These are phyloP conservation scores for Hylaea fasciaria DNA, from an alignment of 2,888 invertebrate species.

Conservation along the genomic window DNA sequence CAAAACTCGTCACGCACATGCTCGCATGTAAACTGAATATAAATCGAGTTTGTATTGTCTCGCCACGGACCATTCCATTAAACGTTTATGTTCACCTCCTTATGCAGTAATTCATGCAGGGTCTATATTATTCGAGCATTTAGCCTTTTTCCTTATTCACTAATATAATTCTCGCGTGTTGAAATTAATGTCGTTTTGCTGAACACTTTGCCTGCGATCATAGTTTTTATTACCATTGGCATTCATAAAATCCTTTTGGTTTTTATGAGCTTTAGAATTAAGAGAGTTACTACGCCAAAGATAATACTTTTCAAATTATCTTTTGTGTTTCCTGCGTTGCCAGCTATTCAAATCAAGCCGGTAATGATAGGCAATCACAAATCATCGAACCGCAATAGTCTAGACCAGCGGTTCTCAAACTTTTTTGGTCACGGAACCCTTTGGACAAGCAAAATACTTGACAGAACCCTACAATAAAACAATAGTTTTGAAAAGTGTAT, in stretches of 20 bases:
- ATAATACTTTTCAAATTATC: slow-evolving; percentile 12
- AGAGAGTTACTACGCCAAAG: slow-evolving; percentile 10
- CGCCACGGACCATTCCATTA: slow-evolving; percentile 33
- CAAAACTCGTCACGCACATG: slow-evolving; percentile 42
- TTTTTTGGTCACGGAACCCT: too few species aligned
- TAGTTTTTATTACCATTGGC: slow-evolving; percentile 1
- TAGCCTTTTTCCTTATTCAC: not conserved
- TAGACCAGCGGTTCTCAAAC: too few species aligned
- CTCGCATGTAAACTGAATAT: slow-evolving; percentile 46
- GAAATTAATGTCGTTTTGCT: too few species aligned
- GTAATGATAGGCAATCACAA: slow-evolving; percentile 17
- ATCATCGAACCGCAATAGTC: slow-evolving; percentile 17
- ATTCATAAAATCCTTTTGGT: slow-evolving; percentile 13
- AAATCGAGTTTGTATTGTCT: slow-evolving; percentile 35
- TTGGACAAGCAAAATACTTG: too few species aligned
- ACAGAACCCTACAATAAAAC: too few species aligned
- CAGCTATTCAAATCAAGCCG: slow-evolving; percentile 19
- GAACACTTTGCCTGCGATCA: not conserved
- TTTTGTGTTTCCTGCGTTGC: not conserved
- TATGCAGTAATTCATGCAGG: slow-evolving; percentile 42
- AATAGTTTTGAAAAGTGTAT: too few species aligned
- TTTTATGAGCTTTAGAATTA: slow-evolving; percentile 13
- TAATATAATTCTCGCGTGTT: too few species aligned
- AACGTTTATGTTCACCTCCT: slow-evolving; percentile 36
- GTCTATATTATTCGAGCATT: slow-evolving; percentile 44